phyloP scores from a whole-genome alignment of 2,113 vertebrate species.

The Planiliza haematocheilus region DNA sequence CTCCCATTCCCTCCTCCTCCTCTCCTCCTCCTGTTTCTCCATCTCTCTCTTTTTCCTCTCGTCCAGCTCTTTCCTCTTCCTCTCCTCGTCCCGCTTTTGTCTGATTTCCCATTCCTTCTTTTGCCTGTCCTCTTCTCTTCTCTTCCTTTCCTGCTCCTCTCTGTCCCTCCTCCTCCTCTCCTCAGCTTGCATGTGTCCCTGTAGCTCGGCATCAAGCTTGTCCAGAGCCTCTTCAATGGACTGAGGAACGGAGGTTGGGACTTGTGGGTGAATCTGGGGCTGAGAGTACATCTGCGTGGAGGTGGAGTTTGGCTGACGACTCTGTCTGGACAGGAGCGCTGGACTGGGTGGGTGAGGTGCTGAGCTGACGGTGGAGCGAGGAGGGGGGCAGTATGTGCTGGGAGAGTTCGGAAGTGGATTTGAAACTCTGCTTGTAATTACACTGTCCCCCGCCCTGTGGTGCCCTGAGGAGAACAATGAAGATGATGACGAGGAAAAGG shows the following conservation, averaged over 20 bases:
- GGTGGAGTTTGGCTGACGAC: constrained; percentile 16
- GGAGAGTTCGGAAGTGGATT: constrained; percentile 41
- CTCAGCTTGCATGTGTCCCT: constrained; percentile 81
- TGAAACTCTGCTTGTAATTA: constrained; percentile 77
- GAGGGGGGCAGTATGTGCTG: constrained; percentile 23
- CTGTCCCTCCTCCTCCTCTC: constrained; percentile 70
- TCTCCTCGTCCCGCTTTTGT: constrained; percentile 57
- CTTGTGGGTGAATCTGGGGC: constrained; percentile 30
- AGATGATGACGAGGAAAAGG: constrained; percentile 48
- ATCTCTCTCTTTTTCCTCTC: constrained; percentile 51
- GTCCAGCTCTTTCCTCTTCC: constrained; percentile 52
- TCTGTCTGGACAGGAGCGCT: constrained; percentile 24
- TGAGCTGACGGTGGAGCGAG: constrained; percentile 13
- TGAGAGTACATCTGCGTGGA: constrained; percentile 46
- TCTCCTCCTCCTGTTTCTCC: constrained; percentile 52
- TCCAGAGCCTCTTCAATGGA: constrained; percentile 83
- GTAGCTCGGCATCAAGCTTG: constrained; percentile 84
- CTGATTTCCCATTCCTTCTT: constrained; percentile 60
- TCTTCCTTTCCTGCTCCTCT: constrained; percentile 57
- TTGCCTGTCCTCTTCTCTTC: constrained; percentile 47
- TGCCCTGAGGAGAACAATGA: constrained; percentile 74
- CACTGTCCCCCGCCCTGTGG: constrained; percentile 73
- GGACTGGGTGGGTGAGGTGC: constrained; percentile 23
- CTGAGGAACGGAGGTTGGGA: constrained; percentile 58
- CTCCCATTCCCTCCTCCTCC: constrained; percentile 41